Evolutionary conservation across 2,113 vertebrate genomes (phyloP).

Genomic region (Gobius niger): DNA sequence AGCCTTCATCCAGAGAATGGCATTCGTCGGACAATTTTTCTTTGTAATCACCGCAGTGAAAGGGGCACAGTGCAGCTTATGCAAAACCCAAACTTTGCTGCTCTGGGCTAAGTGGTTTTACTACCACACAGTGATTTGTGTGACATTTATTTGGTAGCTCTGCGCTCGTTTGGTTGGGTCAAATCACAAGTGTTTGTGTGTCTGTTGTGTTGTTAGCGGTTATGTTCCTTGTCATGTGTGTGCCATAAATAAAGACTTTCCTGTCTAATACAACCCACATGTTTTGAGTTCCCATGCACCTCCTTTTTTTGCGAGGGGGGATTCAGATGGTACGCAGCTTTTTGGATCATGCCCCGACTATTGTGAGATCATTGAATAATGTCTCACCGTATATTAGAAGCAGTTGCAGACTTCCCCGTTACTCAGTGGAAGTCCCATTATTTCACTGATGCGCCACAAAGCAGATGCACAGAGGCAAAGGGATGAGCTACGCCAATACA

Average conservation of each 20-base stretch:
- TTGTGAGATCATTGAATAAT: slow-evolving; percentile 60
- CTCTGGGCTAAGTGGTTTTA: slow-evolving; percentile 35
- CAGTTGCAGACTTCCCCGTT: slow-evolving; percentile 64
- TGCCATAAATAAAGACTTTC: slow-evolving; percentile 69
- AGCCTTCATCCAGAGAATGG: no score
- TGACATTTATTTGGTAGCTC: slow-evolving; percentile 61
- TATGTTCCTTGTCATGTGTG: slow-evolving; percentile 74
- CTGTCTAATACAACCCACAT: slow-evolving; percentile 70
- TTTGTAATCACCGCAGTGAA: neutral
- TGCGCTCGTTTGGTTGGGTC: slow-evolving; percentile 25
- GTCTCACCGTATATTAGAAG: slow-evolving; percentile 47
- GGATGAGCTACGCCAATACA: slow-evolving; percentile 42
- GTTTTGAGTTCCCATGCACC: slow-evolving; percentile 52
- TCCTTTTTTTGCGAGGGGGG: slow-evolving; percentile 15
- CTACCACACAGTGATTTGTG: slow-evolving; percentile 59
- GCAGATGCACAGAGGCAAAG: slow-evolving; percentile 52
- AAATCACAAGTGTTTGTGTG: slow-evolving; percentile 63
- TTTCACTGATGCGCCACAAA: slow-evolving; percentile 38
- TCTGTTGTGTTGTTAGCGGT: slow-evolving; percentile 72
- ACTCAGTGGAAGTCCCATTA: slow-evolving; percentile 60
- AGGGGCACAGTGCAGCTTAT: slow-evolving; percentile 2
- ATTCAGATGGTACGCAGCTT: slow-evolving; percentile 57
- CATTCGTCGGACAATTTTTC: neutral
- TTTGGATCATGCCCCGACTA: slow-evolving; percentile 43
- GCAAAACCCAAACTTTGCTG: slow-evolving; percentile 36